phyloP scores from a whole-genome alignment of 2,888 invertebrate species.

The Sarcophaga subvicina region DNA sequence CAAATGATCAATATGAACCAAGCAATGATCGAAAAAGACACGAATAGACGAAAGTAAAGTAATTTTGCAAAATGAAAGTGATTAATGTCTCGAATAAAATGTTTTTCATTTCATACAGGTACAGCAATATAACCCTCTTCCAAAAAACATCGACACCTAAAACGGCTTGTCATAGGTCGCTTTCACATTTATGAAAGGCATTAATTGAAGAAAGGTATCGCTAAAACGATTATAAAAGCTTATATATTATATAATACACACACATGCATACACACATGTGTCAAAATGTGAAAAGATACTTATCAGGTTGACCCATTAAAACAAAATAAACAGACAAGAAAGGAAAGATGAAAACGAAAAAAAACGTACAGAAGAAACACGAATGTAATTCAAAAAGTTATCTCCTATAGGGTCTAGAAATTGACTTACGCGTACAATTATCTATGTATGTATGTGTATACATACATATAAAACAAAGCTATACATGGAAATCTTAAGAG shows the following conservation, averaged over 20 bases:
- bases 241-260: neutral
- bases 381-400: conserved; percentile 45
- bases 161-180: too few species aligned
- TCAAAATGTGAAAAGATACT: neutral
- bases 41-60: too few species aligned
- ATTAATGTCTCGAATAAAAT: too few species aligned
- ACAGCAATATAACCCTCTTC: too few species aligned
- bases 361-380: neutral
- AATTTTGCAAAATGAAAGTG: too few species aligned
- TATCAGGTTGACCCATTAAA: conserved; percentile 34
- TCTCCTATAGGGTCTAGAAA: conserved; percentile 30
- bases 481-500: conserved; percentile 18
- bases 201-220: neutral
- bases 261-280: neutral
- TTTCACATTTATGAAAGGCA: neutral
- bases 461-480: conserved; percentile 18
- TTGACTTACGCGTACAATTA: neutral
- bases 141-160: too few species aligned
- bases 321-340: neutral
- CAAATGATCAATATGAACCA: too few species aligned
- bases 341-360: too few species aligned
- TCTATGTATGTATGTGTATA: conserved; percentile 3
- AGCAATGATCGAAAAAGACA: too few species aligned
- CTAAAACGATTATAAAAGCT: conserved; percentile 1
- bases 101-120: too few species aligned